Conservation (phyloP, 1,140 invertebrate genomes). For the Cyclargus thomasi region DNA sequence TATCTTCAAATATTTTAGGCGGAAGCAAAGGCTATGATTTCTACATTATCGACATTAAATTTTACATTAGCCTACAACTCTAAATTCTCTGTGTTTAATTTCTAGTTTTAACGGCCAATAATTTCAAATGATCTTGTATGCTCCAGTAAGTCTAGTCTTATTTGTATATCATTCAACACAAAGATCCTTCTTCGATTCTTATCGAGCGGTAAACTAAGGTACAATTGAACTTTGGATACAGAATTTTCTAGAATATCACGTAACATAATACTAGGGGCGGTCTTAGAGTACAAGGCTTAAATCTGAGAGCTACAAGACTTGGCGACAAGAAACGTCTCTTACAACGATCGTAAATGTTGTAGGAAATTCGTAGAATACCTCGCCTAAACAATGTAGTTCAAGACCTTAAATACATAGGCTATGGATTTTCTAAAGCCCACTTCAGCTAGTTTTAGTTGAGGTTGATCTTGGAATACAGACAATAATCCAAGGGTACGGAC, state of each 20-base stretch:
- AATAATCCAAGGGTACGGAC: no score
- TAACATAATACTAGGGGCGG: neutral
- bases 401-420: neutral
- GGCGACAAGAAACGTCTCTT: neutral
- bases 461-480: no score
- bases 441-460: neutral
- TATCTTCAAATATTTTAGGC: constrained; percentile 17
- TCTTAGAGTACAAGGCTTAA: neutral
- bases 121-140: constrained; percentile 10
- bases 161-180: no score
- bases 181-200: neutral
- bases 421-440: neutral
- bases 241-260: neutral
- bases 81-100: neutral
- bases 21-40: constrained; percentile 16
- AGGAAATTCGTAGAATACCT: neutral
- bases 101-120: constrained; percentile 5
- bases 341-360: neutral
- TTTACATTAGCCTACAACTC: constrained; percentile 18
- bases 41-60: constrained; percentile 14
- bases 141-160: neutral
- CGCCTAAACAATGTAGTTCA: neutral
- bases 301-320: neutral
- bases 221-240: neutral
- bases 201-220: neutral